Evolutionary conservation across 1,140 invertebrate species (phyloP).

Genomic region (Tenebrio molitor): DNA sequence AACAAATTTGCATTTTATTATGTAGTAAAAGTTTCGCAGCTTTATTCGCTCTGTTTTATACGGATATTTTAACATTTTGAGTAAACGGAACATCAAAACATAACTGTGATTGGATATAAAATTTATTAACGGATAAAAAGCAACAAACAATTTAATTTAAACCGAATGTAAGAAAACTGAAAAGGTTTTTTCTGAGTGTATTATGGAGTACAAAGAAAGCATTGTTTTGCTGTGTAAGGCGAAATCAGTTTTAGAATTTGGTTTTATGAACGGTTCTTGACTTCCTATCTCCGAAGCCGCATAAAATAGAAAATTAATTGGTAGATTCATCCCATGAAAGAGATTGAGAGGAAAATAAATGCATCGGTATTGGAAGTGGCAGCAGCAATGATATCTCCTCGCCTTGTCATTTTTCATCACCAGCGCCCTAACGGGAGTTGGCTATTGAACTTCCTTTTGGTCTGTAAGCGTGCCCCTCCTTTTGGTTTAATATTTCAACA

Average conservation of each 20-base stretch:
- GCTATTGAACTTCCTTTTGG: constrained; percentile 20
- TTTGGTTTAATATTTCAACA: constrained; percentile 49
- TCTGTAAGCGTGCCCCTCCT: constrained; percentile 18
- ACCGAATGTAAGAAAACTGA: neutral
- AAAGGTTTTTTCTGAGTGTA: constrained; percentile 3
- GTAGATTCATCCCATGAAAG: constrained; percentile 27
- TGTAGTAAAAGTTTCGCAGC: constrained; percentile 34
- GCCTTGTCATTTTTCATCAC: constrained; percentile 34
- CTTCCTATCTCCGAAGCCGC: constrained; percentile 27
- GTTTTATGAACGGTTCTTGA: constrained; percentile 34
- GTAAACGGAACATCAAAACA: constrained; percentile 33
- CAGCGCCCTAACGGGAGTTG: constrained; percentile 8
- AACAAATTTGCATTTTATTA: constrained; percentile 41
- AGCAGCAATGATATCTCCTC: constrained; percentile 34
- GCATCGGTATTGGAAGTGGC: constrained; percentile 39
- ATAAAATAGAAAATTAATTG: constrained; percentile 41
- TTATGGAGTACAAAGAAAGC: constrained; percentile 1
- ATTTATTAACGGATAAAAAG: constrained; percentile 34
- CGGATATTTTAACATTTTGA: constrained; percentile 32
- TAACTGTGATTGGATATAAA: constrained; percentile 35
- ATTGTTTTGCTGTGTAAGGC: neutral
- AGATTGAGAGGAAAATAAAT: constrained; percentile 39
- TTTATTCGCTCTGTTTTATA: constrained; percentile 33
- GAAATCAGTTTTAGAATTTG: constrained; percentile 20
- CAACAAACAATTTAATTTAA: constrained; percentile 25